phyloP scores from a whole-genome alignment of 1,140 invertebrate genomes.

The Cataglyphis hispanica region DNA sequence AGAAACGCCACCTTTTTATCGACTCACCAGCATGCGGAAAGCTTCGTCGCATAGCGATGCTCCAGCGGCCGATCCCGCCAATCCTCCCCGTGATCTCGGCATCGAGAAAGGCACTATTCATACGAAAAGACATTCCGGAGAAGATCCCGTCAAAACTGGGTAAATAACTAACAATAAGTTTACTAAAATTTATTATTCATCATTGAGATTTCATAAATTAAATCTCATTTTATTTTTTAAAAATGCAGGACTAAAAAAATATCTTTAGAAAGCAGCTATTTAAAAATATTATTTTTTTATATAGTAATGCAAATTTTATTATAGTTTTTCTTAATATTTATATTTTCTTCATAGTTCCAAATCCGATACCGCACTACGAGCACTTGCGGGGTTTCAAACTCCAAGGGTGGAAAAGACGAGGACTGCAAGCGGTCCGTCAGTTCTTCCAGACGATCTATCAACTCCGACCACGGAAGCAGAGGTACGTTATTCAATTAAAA shows the following conservation, averaged over 20 bases:
- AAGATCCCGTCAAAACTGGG: conserved; percentile 93
- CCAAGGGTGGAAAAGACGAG: conserved; percentile 88
- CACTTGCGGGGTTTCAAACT: conserved; percentile 87
- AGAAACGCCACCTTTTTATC: conserved; percentile 98
- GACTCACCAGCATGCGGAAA: conserved; percentile 96
- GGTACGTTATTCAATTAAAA: conserved; percentile 73
- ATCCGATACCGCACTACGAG: conserved; percentile 88
- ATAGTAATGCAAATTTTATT: background rate
- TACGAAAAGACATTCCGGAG: conserved; percentile 97
- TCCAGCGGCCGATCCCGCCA: conserved; percentile 86
- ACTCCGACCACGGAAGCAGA: conserved; percentile 88
- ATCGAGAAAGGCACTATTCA: conserved; percentile 98
- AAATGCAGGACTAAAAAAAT: background rate
- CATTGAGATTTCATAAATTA: background rate
- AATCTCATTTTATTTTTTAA: background rate
- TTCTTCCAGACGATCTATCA: conserved; percentile 88
- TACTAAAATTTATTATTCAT: conserved; percentile 30
- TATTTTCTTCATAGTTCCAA: conserved; percentile 81
- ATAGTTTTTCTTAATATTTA: background rate
- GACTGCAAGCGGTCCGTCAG: conserved; percentile 89
- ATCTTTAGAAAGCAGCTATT: background rate
- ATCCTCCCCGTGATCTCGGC: conserved; percentile 87
- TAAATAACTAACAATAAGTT: conserved; percentile 73
- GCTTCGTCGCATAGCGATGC: conserved; percentile 94
- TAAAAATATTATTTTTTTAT: background rate